Evolutionary conservation across 1,140 invertebrate species (phyloP).

Genomic region (Heliconius congener): DNA sequence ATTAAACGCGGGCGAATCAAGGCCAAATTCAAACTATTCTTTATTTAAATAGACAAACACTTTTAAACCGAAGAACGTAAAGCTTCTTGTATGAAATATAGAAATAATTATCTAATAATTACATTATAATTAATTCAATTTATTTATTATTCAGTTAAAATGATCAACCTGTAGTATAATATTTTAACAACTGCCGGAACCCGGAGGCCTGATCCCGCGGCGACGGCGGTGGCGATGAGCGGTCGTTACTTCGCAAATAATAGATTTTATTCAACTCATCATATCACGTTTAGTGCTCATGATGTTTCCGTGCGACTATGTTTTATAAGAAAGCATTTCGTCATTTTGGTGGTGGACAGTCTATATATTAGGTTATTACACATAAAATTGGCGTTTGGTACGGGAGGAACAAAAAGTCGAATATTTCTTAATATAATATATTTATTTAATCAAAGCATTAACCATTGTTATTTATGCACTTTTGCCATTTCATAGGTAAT

Average conservation of each 20-base stretch:
- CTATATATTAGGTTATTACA: too few species aligned
- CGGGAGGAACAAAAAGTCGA: too few species aligned
- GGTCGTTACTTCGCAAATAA: slow-evolving; percentile 1
- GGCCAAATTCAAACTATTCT: background rate
- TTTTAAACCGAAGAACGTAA: too few species aligned
- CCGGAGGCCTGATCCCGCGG: background rate
- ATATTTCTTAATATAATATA: too few species aligned
- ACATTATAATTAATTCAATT: background rate
- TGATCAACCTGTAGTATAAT: background rate
- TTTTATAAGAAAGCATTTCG: background rate
- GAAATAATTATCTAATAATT: background rate
- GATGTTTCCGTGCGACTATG: slow-evolving; percentile 2
- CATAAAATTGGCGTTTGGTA: too few species aligned
- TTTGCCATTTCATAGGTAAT: too few species aligned
- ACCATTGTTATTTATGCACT: too few species aligned
- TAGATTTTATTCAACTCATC: background rate
- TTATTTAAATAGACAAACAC: too few species aligned
- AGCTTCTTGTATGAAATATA: too few species aligned
- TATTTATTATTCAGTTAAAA: background rate
- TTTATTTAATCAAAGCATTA: too few species aligned
- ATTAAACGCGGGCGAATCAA: background rate
- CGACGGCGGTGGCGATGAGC: background rate
- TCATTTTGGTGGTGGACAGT: too few species aligned
- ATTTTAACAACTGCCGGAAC: background rate
- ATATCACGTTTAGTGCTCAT: background rate